Evolutionary conservation across 2,888 invertebrate species (phyloP), one percentile per base, ranked within the genome.

Genomic region (Cheilosia soror): DNA sequence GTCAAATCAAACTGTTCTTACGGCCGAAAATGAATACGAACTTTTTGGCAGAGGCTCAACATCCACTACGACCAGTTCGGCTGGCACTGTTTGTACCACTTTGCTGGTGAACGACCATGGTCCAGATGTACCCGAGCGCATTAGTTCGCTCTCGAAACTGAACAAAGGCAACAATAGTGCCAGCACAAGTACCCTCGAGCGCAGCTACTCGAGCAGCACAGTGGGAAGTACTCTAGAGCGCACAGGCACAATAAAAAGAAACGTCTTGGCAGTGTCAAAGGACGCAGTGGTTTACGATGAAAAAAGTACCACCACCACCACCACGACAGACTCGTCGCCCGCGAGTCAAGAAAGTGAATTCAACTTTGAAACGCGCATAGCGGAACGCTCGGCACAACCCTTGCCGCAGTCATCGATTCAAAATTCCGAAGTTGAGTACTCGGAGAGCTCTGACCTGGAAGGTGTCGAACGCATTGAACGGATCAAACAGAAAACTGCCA

Each of bases 11-110:
- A 95, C 95, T 31, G 94, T 95, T 87, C 91, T 95, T 44, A 94
- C 95, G 20, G 96, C 96, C 2, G 97, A 97, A 92, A 97, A 96
- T 90, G 97, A 97, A 91, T 97, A 97, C 90, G 97, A 97, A 92
- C 93, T 97, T 44, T 98, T 97, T 90, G 97, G 97, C n/a, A 95
- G 96, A 92, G 97, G 97, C 3, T 97, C 97, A 2, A 97, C 97
- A 0, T 97, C 97, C 66, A 97, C 97, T 0, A 97, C 97, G 0
- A 97, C 97, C 0, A 97, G 97, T 90, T 97, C 97, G 0, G 97
- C 97, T 55, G 97, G 97, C 68, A 97, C 97, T 0, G 97, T 97
- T 25, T 97, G 97, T 89, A 97, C 97, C 0, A 96, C 97, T 1
- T 91, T 97, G 72, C 93, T 96, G 93, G 96, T 96, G 9, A 94